Evolutionary conservation across 2,888 invertebrate species (phyloP).

Genomic region (Lasioglossum morio): DNA sequence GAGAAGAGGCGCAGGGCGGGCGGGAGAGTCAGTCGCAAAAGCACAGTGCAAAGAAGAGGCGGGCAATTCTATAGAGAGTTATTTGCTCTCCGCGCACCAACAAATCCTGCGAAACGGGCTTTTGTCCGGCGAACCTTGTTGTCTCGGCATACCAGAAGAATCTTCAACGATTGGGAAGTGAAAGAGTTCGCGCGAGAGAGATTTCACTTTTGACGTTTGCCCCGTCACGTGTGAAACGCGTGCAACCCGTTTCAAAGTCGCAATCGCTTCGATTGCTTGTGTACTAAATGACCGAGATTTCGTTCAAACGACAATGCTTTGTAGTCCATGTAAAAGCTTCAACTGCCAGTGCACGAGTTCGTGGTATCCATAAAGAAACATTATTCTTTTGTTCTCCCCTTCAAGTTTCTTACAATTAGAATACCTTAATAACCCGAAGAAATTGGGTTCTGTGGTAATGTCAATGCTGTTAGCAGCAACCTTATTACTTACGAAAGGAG

Average conservation of each 20-base stretch:
- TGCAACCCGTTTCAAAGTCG: not conserved
- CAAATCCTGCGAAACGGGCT: conserved; percentile 27
- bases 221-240: not conserved
- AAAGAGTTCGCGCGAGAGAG: not conserved
- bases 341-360: not conserved
- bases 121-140: conserved; percentile 23
- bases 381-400: not conserved
- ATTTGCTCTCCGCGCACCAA: conserved; percentile 22
- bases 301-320: not conserved
- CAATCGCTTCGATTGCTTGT: not conserved
- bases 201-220: not conserved
- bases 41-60: conserved; percentile 7
- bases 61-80: conserved; percentile 26
- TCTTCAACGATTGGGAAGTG: not conserved
- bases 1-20: not conserved
- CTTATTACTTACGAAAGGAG: not conserved
- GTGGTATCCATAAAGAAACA: not conserved
- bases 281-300: not conserved
- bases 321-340: not conserved
- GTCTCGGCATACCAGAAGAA: conserved; percentile 10
- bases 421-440: not conserved
- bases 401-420: not conserved
- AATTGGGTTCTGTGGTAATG: not conserved
- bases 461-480: not conserved
- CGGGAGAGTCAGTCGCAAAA: not conserved